Evolutionary conservation across 2,113 vertebrate species (phyloP).

Genomic region (Antigone vipio): DNA sequence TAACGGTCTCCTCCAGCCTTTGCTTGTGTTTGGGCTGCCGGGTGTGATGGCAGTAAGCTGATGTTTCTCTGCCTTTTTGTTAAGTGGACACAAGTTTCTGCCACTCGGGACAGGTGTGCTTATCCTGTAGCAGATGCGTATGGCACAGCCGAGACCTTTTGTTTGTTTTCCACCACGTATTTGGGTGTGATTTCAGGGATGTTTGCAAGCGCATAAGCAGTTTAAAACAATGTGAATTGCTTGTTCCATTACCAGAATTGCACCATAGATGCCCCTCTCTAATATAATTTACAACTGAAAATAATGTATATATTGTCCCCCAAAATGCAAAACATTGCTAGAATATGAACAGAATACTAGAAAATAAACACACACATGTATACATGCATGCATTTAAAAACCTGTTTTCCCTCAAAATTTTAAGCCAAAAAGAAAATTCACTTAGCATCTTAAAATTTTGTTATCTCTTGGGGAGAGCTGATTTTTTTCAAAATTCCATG

Average conservation of each 20-base stretch:
- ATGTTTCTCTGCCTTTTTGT: neutral
- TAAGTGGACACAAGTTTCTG: neutral
- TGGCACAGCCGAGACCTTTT: neutral
- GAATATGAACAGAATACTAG: neutral
- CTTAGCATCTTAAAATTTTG: neutral
- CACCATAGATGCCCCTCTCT: neutral
- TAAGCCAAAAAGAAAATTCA: neutral
- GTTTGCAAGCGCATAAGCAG: neutral
- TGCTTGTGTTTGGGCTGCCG: neutral
- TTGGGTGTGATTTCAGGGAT: neutral
- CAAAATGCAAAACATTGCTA: neutral
- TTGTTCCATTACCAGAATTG: neutral
- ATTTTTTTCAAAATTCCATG: neutral
- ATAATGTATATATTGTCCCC: neutral
- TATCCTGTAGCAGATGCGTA: rapidly evolving
- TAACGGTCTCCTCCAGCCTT: neutral
- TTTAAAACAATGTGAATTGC: neutral
- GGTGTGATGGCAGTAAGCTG: neutral
- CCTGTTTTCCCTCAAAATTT: neutral
- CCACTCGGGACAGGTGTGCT: neutral
- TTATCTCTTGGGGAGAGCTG: neutral
- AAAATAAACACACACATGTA: neutral
- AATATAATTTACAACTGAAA: neutral
- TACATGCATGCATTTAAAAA: neutral
- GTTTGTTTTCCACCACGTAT: rapidly evolving